A percentile compares a stretch with the other conserved stretches of the same genome.
Conservation (phyloP, 2,888 invertebrate genomes). For the Leptarthrus brevirostris region DNA sequence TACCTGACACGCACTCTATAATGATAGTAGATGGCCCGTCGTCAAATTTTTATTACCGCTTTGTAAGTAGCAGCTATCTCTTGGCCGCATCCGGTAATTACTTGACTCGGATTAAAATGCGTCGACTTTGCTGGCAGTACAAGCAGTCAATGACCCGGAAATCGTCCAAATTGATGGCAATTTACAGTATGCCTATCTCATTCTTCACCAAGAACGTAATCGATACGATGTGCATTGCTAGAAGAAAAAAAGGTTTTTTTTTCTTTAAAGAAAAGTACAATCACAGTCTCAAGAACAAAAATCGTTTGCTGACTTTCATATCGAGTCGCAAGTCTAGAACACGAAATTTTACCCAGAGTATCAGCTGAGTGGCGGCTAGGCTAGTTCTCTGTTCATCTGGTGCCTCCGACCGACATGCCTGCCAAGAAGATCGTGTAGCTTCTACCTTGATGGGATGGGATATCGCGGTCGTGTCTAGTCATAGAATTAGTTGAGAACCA, state of each 20-base stretch:
- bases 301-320: constrained; percentile 31
- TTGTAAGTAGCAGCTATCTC: constrained; percentile 46
- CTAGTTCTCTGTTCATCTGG: constrained; percentile 19
- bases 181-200: constrained; percentile 32
- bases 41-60: constrained; percentile 43
- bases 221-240: constrained; percentile 32
- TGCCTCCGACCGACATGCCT: constrained; percentile 9
- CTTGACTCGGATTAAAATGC: constrained; percentile 67
- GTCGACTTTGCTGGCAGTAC: constrained; percentile 56
- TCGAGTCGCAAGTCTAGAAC: not conserved
- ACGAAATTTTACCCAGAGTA: constrained; percentile 6
- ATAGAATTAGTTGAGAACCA: constrained; percentile 44
- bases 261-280: constrained; percentile 16
- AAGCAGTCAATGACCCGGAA: constrained; percentile 66
- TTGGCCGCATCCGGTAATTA: constrained; percentile 65
- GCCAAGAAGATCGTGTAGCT: constrained; percentile 25
- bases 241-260: constrained; percentile 9
- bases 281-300: constrained; percentile 1
- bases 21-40: constrained; percentile 28
- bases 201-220: constrained; percentile 27
- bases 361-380: constrained; percentile 12
- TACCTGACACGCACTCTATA: constrained; percentile 40
- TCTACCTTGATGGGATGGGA: constrained; percentile 8
- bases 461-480: constrained; percentile 32
- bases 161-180: constrained; percentile 62